phyloP scores from a whole-genome alignment of 1,140 invertebrate genomes.

The Drosophila subpulchrella region DNA sequence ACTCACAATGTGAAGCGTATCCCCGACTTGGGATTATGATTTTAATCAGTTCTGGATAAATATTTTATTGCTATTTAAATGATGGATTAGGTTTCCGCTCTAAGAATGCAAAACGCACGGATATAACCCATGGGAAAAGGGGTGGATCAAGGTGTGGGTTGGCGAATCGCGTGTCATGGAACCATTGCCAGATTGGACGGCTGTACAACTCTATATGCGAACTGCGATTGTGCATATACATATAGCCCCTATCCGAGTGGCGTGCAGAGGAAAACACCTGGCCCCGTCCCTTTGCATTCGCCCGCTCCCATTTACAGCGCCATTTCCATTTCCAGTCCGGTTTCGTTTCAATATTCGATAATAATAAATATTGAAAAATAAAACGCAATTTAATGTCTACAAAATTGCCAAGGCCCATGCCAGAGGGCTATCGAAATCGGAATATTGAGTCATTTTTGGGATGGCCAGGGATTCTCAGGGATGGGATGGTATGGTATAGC shows the following conservation, averaged over 20 bases:
- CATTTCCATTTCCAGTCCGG: constrained; percentile 47
- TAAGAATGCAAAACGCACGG: constrained; percentile 24
- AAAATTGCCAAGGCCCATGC: constrained; percentile 51
- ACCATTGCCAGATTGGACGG: constrained; percentile 44
- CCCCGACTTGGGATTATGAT: background rate
- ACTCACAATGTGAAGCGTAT: constrained; percentile 32
- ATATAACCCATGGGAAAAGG: background rate
- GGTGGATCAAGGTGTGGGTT: background rate
- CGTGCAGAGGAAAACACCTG: constrained; percentile 51
- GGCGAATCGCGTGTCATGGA: constrained; percentile 59
- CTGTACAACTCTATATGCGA: constrained; percentile 55
- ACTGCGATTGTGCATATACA: constrained; percentile 34
- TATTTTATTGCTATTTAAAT: constrained; percentile 5
- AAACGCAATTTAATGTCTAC: constrained; percentile 76
- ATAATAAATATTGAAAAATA: constrained; percentile 80
- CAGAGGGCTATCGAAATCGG: constrained; percentile 1
- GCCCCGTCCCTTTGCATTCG: constrained; percentile 32
- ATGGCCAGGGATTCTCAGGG: constrained; percentile 49
- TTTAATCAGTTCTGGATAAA: background rate
- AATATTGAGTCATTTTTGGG: constrained; percentile 70
- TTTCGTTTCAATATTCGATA: constrained; percentile 74
- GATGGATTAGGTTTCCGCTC: background rate
- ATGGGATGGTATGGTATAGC: background rate
- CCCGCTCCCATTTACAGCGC: constrained; percentile 29
- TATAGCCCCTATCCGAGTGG: constrained; percentile 26